Evolutionary conservation across 1,140 invertebrate genomes (phyloP).

Genomic region (Wasmannia auropunctata): DNA sequence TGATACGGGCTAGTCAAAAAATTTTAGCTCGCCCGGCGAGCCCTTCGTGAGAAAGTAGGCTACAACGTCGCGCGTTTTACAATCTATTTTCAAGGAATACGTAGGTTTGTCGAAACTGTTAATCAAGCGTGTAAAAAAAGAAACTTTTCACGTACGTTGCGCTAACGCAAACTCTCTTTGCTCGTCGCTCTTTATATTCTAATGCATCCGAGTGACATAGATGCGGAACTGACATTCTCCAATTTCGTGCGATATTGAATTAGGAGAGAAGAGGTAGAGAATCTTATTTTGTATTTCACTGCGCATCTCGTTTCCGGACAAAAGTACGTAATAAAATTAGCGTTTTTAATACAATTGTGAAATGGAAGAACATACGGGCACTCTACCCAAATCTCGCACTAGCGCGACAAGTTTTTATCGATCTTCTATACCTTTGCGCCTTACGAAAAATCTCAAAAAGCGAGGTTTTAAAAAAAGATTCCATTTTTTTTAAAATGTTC

Average conservation of each 20-base stretch:
- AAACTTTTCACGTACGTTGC: background rate
- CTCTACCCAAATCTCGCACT: background rate
- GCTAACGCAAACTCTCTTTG: background rate
- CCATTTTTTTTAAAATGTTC: background rate
- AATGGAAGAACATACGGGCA: background rate
- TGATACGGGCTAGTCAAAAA: background rate
- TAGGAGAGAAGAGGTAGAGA: background rate
- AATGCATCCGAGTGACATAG: background rate
- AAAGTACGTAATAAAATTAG: conserved; percentile 31
- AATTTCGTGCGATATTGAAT: background rate
- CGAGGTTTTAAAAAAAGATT: background rate
- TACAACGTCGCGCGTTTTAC: background rate
- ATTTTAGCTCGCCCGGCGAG: background rate
- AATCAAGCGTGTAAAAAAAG: background rate
- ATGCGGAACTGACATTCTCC: background rate
- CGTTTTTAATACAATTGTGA: conserved; percentile 26
- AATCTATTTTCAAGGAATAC: background rate
- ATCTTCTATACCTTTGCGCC: background rate
- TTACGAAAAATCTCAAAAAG: background rate
- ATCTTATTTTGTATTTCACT: conserved; percentile 20
- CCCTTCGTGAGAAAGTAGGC: background rate
- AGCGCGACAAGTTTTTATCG: conserved; percentile 7
- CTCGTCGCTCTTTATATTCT: background rate
- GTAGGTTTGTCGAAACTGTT: background rate
- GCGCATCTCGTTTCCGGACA: background rate